phyloP scores from a whole-genome alignment of 2,113 vertebrate genomes.

The Donacobius atricapilla region DNA sequence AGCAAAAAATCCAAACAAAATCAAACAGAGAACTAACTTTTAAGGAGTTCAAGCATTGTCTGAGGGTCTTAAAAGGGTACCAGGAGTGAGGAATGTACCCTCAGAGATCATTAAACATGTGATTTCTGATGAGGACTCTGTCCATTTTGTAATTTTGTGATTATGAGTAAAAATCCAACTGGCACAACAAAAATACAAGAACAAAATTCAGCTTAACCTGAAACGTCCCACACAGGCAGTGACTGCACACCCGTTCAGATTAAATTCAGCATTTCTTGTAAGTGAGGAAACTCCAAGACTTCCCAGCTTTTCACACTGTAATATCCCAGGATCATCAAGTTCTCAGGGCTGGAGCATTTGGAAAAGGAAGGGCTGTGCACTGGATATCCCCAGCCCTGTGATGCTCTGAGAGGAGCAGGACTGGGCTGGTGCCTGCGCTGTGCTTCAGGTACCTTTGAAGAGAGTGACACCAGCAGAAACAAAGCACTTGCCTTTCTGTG shows the following conservation, averaged over 20 bases:
- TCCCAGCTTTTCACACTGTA: rapidly evolving
- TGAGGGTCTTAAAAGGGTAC: neutral
- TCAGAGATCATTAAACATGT: neutral
- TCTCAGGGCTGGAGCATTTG: neutral
- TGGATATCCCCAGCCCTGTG: neutral
- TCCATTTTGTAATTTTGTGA: neutral
- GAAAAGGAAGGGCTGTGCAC: neutral
- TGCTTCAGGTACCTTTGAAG: neutral
- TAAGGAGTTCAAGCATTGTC: neutral
- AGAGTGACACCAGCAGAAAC: neutral
- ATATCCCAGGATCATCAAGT: rapidly evolving
- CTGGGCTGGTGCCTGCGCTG: neutral
- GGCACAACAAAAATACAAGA: neutral
- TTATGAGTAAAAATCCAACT: neutral
- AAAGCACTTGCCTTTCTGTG: neutral
- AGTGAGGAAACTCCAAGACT: neutral
- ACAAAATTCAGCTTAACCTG: neutral
- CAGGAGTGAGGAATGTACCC: neutral
- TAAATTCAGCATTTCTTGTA: neutral
- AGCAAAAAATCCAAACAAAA: neutral
- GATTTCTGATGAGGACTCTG: neutral
- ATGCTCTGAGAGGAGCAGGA: neutral
- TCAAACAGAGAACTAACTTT: neutral
- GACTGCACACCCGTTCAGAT: rapidly evolving
- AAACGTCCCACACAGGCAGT: neutral